Percentiles rank a stretch among this genome's conserved stretches.
phyloP scores from a whole-genome alignment of 1,140 invertebrate species.

The Pseudobourletiella spinata region DNA sequence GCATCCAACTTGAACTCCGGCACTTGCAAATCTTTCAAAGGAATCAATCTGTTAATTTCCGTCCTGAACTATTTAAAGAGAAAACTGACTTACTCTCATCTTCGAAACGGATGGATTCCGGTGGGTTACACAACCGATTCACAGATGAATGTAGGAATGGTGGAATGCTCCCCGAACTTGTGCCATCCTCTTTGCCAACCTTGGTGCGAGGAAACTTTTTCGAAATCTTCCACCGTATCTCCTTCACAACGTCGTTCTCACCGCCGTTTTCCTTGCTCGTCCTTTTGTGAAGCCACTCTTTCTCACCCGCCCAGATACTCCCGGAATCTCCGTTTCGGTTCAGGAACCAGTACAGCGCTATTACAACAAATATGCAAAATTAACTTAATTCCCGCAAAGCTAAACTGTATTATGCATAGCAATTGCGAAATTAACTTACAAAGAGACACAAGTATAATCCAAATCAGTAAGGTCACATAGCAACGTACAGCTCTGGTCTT shows the following conservation, averaged over 20 bases:
- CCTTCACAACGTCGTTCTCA: neutral
- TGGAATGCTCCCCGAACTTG: slow-evolving; percentile 9
- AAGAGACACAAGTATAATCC: slow-evolving; percentile 31
- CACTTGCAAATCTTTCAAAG: slow-evolving; percentile 34
- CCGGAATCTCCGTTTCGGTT: no score
- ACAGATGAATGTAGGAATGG: slow-evolving; percentile 13
- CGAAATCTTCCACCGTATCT: neutral
- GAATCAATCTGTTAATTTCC: no score
- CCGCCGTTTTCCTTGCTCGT: no score
- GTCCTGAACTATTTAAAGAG: neutral
- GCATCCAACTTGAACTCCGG: slow-evolving; percentile 51
- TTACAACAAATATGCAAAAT: no score
- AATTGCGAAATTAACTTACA: no score
- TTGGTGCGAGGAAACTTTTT: neutral
- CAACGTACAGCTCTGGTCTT: slow-evolving; percentile 17
- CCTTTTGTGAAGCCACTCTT: no score
- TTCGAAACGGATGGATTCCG: slow-evolving; percentile 19
- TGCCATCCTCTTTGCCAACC: slow-evolving; percentile 6
- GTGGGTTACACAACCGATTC: slow-evolving; percentile 26
- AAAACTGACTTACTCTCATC: slow-evolving; percentile 27
- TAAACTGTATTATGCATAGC: no score
- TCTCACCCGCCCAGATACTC: no score
- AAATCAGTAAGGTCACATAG: slow-evolving; percentile 23
- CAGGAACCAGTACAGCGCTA: slow-evolving; percentile 19
- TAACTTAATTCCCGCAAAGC: no score